These are phyloP conservation scores for Meliscaeva auricollis DNA, from an alignment of 2,888 invertebrate genomes.

Conservation along the genomic window DNA sequence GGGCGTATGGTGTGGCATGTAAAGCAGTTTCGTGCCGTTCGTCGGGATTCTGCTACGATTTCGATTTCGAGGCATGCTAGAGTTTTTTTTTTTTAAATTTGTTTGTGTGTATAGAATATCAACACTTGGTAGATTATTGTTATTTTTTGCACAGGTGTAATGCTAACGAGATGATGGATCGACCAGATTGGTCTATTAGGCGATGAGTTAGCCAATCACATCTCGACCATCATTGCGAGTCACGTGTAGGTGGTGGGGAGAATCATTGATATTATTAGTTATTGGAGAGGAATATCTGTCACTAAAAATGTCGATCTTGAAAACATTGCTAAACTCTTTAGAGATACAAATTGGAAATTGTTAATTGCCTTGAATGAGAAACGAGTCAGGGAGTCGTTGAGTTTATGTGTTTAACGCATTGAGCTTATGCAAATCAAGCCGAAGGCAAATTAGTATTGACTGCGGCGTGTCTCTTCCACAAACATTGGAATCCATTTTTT, in stretches of 20 bases:
- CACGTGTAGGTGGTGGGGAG: conserved; percentile 59
- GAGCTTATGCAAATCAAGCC: conserved; percentile 58
- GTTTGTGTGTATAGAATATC: conserved; percentile 17
- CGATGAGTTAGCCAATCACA: conserved; percentile 72
- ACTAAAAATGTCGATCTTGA: conserved; percentile 51
- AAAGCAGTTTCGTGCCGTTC: conserved; percentile 50
- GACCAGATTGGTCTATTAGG: conserved; percentile 68
- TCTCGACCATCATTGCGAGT: conserved; percentile 59
- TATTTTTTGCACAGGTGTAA: conserved; percentile 65
- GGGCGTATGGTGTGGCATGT: conserved; percentile 68
- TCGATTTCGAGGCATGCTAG: conserved; percentile 19
- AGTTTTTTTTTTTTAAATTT: not conserved
- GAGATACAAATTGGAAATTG: conserved; percentile 52
- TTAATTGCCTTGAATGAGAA: conserved; percentile 63
- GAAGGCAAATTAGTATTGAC: conserved; percentile 33
- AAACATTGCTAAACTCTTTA: conserved; percentile 41
- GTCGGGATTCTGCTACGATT: conserved; percentile 37
- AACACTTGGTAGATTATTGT: conserved; percentile 39
- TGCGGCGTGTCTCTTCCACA: conserved; percentile 23
- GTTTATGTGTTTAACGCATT: conserved; percentile 53
- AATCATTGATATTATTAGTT: not conserved
- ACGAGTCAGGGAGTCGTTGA: conserved; percentile 6
- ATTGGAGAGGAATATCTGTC: conserved; percentile 53
- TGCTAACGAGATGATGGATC: conserved; percentile 70
- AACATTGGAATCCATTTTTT: conserved; percentile 32